Conservation (phyloP, 2,888 invertebrate genomes). For the Oligia latruncula region DNA sequence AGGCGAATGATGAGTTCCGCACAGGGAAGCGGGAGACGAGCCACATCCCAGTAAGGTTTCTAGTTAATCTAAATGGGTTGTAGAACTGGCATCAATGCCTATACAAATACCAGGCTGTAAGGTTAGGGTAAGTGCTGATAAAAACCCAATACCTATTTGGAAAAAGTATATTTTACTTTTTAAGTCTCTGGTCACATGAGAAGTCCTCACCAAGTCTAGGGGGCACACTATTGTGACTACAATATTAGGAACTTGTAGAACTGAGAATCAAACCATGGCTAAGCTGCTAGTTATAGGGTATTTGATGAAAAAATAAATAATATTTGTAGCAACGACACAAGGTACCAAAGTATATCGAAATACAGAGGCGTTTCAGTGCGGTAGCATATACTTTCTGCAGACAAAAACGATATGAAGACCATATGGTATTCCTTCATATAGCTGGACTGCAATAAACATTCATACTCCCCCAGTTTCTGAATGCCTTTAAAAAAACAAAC, state of each 20-base stretch:
- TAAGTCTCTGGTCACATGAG: too few relatives aligned
- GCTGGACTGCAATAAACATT: conserved; percentile 84
- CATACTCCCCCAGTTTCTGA: not conserved
- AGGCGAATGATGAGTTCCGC: not conserved
- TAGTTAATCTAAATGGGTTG: not conserved
- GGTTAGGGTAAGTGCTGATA: not conserved
- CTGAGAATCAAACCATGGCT: not conserved
- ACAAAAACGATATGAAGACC: conserved; percentile 88
- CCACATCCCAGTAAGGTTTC: not conserved
- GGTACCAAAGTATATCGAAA: conserved; percentile 69
- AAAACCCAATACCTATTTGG: not conserved
- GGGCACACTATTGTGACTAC: not conserved
- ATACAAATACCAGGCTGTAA: not conserved
- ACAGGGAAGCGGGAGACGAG: not conserved
- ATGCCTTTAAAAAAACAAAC: not conserved
- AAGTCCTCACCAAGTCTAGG: not conserved
- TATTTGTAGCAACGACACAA: conserved; percentile 84
- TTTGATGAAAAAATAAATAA: not conserved
- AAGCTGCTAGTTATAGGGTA: not conserved
- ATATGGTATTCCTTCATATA: conserved; percentile 82
- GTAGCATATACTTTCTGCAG: conserved; percentile 84
- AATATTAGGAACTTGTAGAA: not conserved
- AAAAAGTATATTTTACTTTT: not conserved
- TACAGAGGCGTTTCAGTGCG: conserved; percentile 75
- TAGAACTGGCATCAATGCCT: not conserved